These are phyloP conservation scores for Galemys pyrenaicus DNA, from an alignment of 2,113 vertebrate species.

Conservation along the genomic window DNA sequence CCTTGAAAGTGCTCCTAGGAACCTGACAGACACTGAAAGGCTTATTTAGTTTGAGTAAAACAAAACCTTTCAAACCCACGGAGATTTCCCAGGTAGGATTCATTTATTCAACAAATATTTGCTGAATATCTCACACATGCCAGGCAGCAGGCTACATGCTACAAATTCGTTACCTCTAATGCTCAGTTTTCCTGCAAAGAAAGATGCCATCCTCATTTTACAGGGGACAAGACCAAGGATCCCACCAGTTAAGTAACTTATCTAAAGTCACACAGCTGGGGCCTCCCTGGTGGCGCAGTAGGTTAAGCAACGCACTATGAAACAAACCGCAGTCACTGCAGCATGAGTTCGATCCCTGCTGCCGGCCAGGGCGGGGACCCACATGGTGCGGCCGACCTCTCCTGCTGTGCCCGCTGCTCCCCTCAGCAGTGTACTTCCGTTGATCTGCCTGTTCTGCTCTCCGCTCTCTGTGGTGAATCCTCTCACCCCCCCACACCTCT, in stretches of 20 bases:
- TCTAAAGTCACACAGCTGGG: background rate
- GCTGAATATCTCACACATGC: background rate
- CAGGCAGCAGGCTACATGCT: background rate
- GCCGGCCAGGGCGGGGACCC: no score
- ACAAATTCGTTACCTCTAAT: background rate
- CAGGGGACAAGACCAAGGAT: slow-evolving; percentile 19
- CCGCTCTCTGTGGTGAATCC: no score
- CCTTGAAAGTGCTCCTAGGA: slow-evolving; percentile 43
- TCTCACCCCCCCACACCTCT: no score
- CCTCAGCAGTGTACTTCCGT: no score
- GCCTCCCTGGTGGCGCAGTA: no score
- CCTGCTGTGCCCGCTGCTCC: no score
- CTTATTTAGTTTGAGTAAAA: slow-evolving; percentile 32
- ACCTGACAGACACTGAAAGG: slow-evolving; percentile 46
- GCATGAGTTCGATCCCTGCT: no score
- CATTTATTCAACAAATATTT: slow-evolving; percentile 8
- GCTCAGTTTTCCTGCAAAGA: background rate
- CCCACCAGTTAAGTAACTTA: background rate
- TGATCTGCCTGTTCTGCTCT: no score
- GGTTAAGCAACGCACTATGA: no score
- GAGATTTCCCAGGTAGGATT: slow-evolving; percentile 23
- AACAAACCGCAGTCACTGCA: no score
- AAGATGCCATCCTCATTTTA: background rate
- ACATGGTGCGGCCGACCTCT: no score
- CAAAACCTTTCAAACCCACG: background rate